Conservation (phyloP, 2,797 vertebrate genomes). For the Acanthopagrus latus region DNA sequence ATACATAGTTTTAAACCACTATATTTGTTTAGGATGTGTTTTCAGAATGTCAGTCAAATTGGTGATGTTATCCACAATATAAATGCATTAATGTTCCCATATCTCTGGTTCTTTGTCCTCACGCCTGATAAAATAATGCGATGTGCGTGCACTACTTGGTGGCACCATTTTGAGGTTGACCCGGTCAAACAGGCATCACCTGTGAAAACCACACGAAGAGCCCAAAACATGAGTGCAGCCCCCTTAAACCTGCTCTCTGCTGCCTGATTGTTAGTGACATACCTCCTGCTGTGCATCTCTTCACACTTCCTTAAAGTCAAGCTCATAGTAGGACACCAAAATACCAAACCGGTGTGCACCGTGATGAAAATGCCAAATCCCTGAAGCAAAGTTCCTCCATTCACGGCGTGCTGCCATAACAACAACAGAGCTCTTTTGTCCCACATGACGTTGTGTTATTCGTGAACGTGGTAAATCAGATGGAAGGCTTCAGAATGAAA, state of each 20-base stretch:
- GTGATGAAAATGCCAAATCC: slow-evolving; percentile 43
- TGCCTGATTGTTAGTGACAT: slow-evolving; percentile 47
- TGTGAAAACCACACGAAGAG: background rate
- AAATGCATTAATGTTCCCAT: background rate
- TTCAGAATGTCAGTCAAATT: background rate
- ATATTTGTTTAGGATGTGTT: background rate
- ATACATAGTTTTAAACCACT: no score
- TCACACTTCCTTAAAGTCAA: slow-evolving; percentile 40
- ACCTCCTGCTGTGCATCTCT: slow-evolving; percentile 24
- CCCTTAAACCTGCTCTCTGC: background rate
- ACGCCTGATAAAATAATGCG: background rate
- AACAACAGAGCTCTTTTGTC: background rate
- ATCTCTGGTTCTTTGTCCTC: background rate
- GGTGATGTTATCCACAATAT: background rate
- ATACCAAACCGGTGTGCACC: slow-evolving; percentile 47
- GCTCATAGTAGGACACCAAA: slow-evolving; percentile 48
- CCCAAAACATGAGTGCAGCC: background rate
- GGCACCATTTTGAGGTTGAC: slow-evolving; percentile 8
- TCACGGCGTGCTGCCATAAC: background rate
- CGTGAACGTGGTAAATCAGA: background rate
- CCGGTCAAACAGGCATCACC: slow-evolving; percentile 25
- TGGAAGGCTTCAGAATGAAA: background rate
- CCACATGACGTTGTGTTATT: background rate
- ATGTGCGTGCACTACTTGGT: background rate
- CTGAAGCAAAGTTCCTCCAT: slow-evolving; percentile 22